phyloP scores from a whole-genome alignment of 2,888 invertebrate species.

The Rhagonycha fulva region DNA sequence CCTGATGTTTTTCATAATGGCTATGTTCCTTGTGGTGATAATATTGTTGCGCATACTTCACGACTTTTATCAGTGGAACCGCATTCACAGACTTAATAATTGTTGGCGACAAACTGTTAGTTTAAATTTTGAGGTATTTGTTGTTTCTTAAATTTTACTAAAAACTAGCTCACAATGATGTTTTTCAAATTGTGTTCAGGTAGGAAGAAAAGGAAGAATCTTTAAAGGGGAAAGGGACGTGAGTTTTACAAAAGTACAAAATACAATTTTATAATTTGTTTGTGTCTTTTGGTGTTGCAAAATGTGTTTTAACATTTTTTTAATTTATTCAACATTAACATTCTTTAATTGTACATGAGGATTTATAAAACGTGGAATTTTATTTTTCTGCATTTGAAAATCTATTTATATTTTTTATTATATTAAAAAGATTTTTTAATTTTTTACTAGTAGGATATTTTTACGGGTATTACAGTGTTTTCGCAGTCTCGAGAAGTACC shows the following conservation, averaged over 20 bases:
- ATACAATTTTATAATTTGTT: slow-evolving; percentile 12
- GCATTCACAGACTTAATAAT: slow-evolving; percentile 32
- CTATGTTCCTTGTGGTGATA: slow-evolving; percentile 50
- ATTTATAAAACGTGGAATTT: not conserved
- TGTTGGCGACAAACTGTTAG: slow-evolving; percentile 11
- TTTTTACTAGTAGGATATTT: not conserved
- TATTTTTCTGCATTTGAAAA: not conserved
- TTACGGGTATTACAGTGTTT: not conserved
- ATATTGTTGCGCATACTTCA: slow-evolving; percentile 40
- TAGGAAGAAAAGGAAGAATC: slow-evolving; percentile 12
- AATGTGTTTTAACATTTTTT: slow-evolving; percentile 2
- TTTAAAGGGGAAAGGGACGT: slow-evolving; percentile 1
- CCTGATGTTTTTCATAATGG: slow-evolving; percentile 59
- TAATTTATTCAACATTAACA: not conserved
- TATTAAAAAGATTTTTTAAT: not conserved
- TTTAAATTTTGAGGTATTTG: slow-evolving; percentile 22
- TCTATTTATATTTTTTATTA: not conserved
- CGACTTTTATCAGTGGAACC: slow-evolving; percentile 34
- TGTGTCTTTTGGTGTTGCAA: not conserved
- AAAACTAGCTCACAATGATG: slow-evolving; percentile 21
- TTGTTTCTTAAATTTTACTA: slow-evolving; percentile 13
- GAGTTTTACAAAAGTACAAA: slow-evolving; percentile 18
- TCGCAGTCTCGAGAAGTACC: not conserved
- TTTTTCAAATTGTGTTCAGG: slow-evolving; percentile 1
- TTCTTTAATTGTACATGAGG: not conserved